phyloP scores from a whole-genome alignment of 2,797 vertebrate species.

The Cuniculus paca region DNA sequence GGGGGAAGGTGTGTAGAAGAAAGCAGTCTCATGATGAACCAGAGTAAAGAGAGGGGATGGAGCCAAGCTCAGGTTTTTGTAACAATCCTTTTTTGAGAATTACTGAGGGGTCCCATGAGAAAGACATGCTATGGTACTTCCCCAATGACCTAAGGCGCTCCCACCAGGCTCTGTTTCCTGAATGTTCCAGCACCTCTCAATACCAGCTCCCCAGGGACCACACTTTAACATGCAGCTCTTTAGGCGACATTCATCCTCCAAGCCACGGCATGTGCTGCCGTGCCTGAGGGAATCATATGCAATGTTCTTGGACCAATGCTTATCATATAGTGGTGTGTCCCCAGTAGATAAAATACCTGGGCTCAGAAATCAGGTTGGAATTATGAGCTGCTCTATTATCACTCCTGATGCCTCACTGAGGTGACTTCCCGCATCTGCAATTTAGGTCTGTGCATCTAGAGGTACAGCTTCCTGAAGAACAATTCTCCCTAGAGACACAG shows the following conservation, averaged over 20 bases:
- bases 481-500: background rate
- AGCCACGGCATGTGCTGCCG: background rate
- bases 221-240: background rate
- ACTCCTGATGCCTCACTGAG: background rate
- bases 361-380: background rate
- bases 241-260: background rate
- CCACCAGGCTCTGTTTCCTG: background rate
- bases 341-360: fast-evolving
- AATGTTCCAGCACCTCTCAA: background rate
- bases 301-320: fast-evolving
- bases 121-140: background rate
- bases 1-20: no score
- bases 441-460: background rate
- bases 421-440: background rate
- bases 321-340: fast-evolving
- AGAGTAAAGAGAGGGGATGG: background rate
- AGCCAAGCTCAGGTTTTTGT: background rate
- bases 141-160: background rate
- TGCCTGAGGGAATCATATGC: fast-evolving
- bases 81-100: background rate
- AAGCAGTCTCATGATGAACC: background rate
- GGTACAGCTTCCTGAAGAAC: background rate
- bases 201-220: background rate
- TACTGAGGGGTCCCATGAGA: background rate
- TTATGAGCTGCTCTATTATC: fast-evolving